Conservation (phyloP, 2,888 invertebrate genomes). For the Cephus spinipes region DNA sequence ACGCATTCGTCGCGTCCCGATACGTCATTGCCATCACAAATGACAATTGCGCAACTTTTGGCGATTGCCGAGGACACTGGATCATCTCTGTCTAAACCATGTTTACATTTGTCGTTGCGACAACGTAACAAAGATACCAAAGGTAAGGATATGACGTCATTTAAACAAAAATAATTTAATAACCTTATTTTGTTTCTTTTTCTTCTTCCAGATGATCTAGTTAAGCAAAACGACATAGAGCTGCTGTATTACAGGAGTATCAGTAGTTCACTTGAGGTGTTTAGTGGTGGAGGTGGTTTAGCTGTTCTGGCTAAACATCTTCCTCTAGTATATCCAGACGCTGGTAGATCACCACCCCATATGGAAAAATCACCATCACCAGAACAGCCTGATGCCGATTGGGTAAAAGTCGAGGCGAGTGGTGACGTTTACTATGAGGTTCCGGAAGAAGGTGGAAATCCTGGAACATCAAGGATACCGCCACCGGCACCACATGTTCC, state of each 20-base stretch:
- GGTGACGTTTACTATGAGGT: conserved; percentile 75
- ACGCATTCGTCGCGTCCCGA: conserved; percentile 66
- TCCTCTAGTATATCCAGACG: conserved; percentile 88
- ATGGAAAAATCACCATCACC: conserved; percentile 72
- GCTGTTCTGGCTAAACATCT: conserved; percentile 89
- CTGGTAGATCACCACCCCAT: conserved; percentile 69
- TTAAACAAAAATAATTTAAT: not conserved
- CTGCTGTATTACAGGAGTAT: conserved; percentile 55
- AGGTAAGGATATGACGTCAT: conserved; percentile 37
- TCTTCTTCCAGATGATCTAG: conserved; percentile 44
- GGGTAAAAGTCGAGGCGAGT: conserved; percentile 73
- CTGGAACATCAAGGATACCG: conserved; percentile 67
- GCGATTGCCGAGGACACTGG: conserved; percentile 70
- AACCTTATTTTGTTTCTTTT: not conserved
- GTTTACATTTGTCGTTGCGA: conserved; percentile 60
- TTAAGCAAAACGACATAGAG: conserved; percentile 49
- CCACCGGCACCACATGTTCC: conserved; percentile 77
- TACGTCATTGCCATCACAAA: conserved; percentile 69
- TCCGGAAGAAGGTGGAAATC: conserved; percentile 68
- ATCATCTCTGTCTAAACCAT: conserved; percentile 69
- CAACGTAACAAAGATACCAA: conserved; percentile 59
- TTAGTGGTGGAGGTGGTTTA: conserved; percentile 89
- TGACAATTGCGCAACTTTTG: conserved; percentile 73
- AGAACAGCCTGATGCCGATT: conserved; percentile 69
- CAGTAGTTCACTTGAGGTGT: conserved; percentile 80